Evolutionary conservation across 2,113 vertebrate species (phyloP).

Genomic region (Neotragus moschatus): DNA sequence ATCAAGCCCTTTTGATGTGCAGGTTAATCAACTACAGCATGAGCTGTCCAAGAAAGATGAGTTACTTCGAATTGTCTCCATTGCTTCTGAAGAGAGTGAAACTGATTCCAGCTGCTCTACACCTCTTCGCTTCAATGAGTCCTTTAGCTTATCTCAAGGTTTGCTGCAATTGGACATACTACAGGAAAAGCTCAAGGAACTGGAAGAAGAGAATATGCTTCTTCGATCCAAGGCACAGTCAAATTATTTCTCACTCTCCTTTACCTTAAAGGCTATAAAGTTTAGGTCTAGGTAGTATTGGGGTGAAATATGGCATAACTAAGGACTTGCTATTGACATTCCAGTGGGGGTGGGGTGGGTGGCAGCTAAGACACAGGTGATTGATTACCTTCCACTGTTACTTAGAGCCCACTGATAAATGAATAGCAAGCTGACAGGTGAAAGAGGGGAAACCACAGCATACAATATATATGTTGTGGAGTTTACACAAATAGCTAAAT

Average conservation of each 20-base stretch:
- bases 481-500: background rate
- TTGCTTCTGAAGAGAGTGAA: slow-evolving; percentile 94
- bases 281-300: background rate
- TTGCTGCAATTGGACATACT: slow-evolving; percentile 91
- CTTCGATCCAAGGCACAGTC: slow-evolving; percentile 89
- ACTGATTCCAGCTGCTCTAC: slow-evolving; percentile 93
- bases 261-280: background rate
- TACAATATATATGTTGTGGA: background rate
- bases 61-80: slow-evolving; percentile 93
- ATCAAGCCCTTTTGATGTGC: background rate
- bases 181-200: slow-evolving; percentile 92
- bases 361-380: background rate
- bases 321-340: background rate
- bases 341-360: background rate
- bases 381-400: background rate
- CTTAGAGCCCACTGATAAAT: background rate
- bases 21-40: slow-evolving; percentile 97
- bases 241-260: background rate
- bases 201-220: slow-evolving; percentile 94
- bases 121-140: slow-evolving; percentile 83
- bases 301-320: background rate
- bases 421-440: background rate
- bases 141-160: slow-evolving; percentile 77
- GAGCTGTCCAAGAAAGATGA: slow-evolving; percentile 96
- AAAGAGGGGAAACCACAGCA: background rate